A percentile compares a stretch with the other conserved stretches of the same genome.
Evolutionary conservation across 2,888 invertebrate species (phyloP).

Genomic region (Chymomyza amoena): DNA sequence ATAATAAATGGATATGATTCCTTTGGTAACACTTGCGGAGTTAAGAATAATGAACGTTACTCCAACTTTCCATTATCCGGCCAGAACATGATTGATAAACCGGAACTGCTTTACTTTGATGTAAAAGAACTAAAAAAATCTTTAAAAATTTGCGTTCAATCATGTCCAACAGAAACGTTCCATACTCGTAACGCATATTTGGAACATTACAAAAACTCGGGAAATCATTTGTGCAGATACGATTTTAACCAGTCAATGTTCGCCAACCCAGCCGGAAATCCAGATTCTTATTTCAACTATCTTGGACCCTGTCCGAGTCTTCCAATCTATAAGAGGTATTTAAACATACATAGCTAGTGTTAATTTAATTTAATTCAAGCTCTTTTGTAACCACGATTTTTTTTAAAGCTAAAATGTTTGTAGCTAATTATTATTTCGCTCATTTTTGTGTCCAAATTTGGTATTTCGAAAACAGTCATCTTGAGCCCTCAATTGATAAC

Average conservation of each 20-base stretch:
- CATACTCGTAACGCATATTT: slow-evolving; percentile 84
- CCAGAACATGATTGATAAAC: slow-evolving; percentile 87
- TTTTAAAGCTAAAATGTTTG: no score
- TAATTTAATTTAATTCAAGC: no score
- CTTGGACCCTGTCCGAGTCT: slow-evolving; percentile 88
- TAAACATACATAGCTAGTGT: slow-evolving; percentile 5
- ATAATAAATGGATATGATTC: slow-evolving; percentile 95
- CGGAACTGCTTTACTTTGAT: slow-evolving; percentile 91
- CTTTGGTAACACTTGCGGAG: slow-evolving; percentile 96
- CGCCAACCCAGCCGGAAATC: slow-evolving; percentile 75
- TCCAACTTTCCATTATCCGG: slow-evolving; percentile 88
- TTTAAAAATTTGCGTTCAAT: slow-evolving; percentile 92
- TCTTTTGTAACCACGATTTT: no score
- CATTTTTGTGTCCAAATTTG: no score
- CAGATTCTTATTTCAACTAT: slow-evolving; percentile 77
- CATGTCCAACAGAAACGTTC: slow-evolving; percentile 88
- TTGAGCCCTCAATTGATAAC: no score
- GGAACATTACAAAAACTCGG: slow-evolving; percentile 85
- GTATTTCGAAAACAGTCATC: no score
- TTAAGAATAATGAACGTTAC: slow-evolving; percentile 87
- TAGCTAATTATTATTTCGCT: no score
- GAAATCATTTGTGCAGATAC: slow-evolving; percentile 88
- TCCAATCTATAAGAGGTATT: slow-evolving; percentile 87
- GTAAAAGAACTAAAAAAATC: slow-evolving; percentile 86
- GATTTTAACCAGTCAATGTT: slow-evolving; percentile 82